Evolutionary conservation across 2,888 invertebrate genomes (phyloP).

Genomic region (Hipparchia sbordonii): DNA sequence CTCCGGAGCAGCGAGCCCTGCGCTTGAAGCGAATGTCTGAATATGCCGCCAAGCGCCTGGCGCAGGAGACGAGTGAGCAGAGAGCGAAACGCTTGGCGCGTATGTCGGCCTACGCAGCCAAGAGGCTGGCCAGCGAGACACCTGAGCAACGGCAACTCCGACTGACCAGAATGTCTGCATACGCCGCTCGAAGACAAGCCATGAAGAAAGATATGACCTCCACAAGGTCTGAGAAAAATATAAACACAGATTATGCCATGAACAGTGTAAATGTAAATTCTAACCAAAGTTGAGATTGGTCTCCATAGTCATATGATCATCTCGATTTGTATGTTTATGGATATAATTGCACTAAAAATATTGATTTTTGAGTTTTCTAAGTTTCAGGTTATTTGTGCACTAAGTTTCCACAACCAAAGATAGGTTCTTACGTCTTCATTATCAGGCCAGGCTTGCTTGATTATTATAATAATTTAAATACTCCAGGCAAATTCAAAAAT

Average conservation of each 20-base stretch:
- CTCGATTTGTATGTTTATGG: conserved; percentile 11
- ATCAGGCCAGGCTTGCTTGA: neutral
- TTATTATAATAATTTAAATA: neutral
- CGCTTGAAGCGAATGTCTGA: conserved; percentile 74
- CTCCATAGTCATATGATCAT: conserved; percentile 14
- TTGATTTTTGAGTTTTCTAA: neutral
- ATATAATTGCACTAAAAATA: neutral
- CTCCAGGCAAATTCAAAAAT: too few relatives aligned
- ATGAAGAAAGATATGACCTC: conserved; percentile 52
- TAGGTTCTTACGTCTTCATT: neutral
- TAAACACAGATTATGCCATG: conserved; percentile 18
- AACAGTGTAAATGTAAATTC: conserved; percentile 26
- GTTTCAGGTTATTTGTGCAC: neutral
- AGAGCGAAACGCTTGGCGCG: conserved; percentile 66
- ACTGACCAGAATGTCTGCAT: conserved; percentile 71
- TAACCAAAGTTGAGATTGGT: conserved; percentile 51
- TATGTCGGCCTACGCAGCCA: conserved; percentile 76
- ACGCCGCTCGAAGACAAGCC: conserved; percentile 69
- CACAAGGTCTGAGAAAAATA: neutral
- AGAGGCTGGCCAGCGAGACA: conserved; percentile 68
- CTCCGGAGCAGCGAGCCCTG: conserved; percentile 65
- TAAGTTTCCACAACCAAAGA: neutral
- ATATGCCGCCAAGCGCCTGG: conserved; percentile 69
- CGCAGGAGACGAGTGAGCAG: conserved; percentile 68
- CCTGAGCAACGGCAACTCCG: conserved; percentile 66